Evolutionary conservation across 2,113 vertebrate genomes (phyloP).

Genomic region (Tupaia tana): DNA sequence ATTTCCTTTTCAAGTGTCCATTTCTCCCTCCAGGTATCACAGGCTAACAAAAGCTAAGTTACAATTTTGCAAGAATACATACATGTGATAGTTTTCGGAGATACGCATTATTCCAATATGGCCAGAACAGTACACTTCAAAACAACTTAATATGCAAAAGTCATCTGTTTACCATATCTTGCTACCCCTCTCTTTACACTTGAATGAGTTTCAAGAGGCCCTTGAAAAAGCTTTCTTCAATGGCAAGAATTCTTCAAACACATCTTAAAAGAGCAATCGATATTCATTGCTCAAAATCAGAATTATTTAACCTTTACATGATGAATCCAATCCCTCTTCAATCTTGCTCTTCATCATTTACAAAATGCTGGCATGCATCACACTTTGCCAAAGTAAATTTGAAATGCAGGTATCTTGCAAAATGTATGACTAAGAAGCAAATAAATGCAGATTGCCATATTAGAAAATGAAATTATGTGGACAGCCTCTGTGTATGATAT

Average conservation of each 20-base stretch:
- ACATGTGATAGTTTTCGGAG: background rate
- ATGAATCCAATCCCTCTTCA: conserved; percentile 12
- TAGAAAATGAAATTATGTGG: conserved; percentile 21
- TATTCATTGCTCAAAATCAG: conserved; percentile 62
- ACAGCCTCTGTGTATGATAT: background rate
- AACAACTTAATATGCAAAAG: conserved; percentile 49
- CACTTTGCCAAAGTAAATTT: conserved; percentile 41
- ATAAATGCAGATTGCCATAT: background rate
- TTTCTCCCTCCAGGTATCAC: background rate
- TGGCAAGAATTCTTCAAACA: conserved; percentile 58
- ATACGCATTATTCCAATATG: background rate
- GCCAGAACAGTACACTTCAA: background rate
- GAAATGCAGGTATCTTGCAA: conserved; percentile 11
- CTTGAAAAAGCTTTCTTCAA: conserved; percentile 58
- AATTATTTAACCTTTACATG: conserved; percentile 71
- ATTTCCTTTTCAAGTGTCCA: background rate
- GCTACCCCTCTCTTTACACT: conserved; percentile 30
- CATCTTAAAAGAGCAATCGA: conserved; percentile 44
- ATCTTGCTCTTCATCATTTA: conserved; percentile 48
- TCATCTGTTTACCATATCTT: background rate
- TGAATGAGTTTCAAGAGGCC: conserved; percentile 48
- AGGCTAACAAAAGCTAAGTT: background rate
- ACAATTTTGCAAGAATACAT: background rate
- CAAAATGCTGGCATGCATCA: background rate
- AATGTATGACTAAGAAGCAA: conserved; percentile 15